Percentiles rank a stretch among this genome's conserved stretches.
Evolutionary conservation across 1,140 invertebrate genomes (phyloP).

Genomic region (Bicyclus anynana): DNA sequence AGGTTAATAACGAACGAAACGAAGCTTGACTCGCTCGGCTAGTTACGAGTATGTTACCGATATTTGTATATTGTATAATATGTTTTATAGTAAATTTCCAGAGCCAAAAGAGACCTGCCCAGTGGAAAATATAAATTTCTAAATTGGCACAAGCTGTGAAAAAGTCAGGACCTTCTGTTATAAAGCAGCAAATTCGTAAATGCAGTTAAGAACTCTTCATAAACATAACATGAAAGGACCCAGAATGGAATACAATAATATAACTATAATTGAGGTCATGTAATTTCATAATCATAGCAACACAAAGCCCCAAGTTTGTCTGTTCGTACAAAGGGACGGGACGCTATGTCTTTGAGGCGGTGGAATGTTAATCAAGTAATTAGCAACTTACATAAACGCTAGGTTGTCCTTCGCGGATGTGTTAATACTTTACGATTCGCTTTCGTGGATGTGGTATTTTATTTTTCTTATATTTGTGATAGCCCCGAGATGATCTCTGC

Average conservation of each 20-base stretch:
- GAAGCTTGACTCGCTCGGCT: too few relatives aligned
- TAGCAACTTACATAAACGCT: constrained; percentile 48
- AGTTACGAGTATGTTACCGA: too few relatives aligned
- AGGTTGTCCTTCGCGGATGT: constrained; percentile 13
- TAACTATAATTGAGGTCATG: constrained; percentile 7
- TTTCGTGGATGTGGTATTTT: background rate
- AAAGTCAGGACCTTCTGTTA: too few relatives aligned
- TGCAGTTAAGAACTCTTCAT: background rate
- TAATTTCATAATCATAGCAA: constrained; percentile 35
- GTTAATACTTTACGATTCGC: background rate
- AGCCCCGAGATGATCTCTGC: too few relatives aligned
- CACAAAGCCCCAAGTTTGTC: constrained; percentile 32
- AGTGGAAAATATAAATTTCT: too few relatives aligned
- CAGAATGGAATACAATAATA: background rate
- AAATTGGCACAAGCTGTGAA: too few relatives aligned
- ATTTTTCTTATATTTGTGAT: too few relatives aligned
- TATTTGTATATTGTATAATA: too few relatives aligned
- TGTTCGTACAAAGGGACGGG: constrained; percentile 25
- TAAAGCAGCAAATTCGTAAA: too few relatives aligned
- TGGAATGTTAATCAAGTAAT: constrained; percentile 58
- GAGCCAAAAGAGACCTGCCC: too few relatives aligned
- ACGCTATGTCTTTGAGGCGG: constrained; percentile 39
- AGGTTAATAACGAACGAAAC: too few relatives aligned
- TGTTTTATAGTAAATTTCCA: too few relatives aligned
- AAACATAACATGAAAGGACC: background rate